A percentile compares a stretch with the other conserved stretches of the same genome.
Conservation (phyloP, 53 echinoderm and acorn worm species). For the Stichopus horrens region DNA sequence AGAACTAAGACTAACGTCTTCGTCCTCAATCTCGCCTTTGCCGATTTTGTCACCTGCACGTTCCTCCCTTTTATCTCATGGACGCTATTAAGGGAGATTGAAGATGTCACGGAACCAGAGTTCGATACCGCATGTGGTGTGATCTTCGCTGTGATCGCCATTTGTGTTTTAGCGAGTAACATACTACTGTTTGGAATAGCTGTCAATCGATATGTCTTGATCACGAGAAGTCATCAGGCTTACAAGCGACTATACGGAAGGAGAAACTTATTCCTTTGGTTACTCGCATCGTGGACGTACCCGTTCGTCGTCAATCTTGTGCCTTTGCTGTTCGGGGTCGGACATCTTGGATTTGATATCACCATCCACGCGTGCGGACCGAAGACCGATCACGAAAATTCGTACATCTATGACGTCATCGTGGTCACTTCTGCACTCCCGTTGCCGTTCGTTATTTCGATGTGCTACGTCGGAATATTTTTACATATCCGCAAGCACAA, state of each 20-base stretch:
- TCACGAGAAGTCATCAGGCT: neutral
- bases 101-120: neutral
- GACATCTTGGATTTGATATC: constrained; percentile 9
- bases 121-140: neutral
- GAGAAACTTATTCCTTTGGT: neutral
- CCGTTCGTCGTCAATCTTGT: neutral
- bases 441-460: neutral
- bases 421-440: neutral
- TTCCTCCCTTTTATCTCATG: constrained; percentile 13
- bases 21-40: constrained; percentile 19
- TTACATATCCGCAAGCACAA: constrained; percentile 4
- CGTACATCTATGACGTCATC: constrained; percentile 6
- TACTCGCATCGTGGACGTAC: constrained; percentile 13
- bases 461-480: constrained; percentile 8
- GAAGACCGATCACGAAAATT: neutral
- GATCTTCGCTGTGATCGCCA: neutral
- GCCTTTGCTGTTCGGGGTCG: constrained; percentile 5
- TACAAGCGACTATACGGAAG: neutral
- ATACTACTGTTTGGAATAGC: neutral
- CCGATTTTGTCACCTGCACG: constrained; percentile 1
- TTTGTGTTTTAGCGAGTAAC: neutral
- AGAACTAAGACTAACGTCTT: constrained; percentile 26
- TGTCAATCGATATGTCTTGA: neutral
- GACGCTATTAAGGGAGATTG: neutral
- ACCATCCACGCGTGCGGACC: constrained; percentile 9